Base-by-base conservation (phyloP, 2,888 invertebrate species). In the Eupithecia exiguata region DNA sequence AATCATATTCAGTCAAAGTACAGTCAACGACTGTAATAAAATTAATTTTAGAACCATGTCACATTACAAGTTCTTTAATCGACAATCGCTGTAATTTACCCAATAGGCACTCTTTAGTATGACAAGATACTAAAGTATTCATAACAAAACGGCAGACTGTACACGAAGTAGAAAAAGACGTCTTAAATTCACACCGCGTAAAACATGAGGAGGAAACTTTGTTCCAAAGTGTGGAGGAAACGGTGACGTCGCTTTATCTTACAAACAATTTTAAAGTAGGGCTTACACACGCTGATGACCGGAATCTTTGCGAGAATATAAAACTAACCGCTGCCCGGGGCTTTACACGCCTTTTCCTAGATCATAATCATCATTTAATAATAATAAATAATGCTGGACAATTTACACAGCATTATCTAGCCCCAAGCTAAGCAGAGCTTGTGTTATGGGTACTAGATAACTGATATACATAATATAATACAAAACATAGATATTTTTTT, bases 171-270 rank as follows among this genome's bases (percentile, higher is more conserved):
- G 21, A 53, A 62, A 62, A 62, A 18, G 35, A 62, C 3, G 18
- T 62, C 35, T 62, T 49, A 63, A 38, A 69, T 69, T 72, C 72
- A n/a, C 30, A 12, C 35, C 46, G 25, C 68, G 68, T 72, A 62
- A 62, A 62, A 63, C 30, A 72, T 49, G 46, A 46, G 58, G 30
- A 53, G 9, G 18, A 63, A 65, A 69, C 36, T 62, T 70, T 70
- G 70, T 38, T 72, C 53, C 14, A 14, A 63, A 68, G 68, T 63
- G 61, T 30, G 14, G 3, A 62, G 18, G 21, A 2, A 21, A 62
- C 62, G 7, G 18, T 35, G 16, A 35, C 61, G 6, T 30, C 16
- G 35, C 35, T 35, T 18, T 14, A 35, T 16, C 14, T 62, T 9
- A 35, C 18, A 30, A 18, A 35, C 12, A 25, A 62, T 35, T 62